phyloP scores from a whole-genome alignment of 2,113 vertebrate species.

The western clawed frog (Xenopus tropicalis) region DNA sequence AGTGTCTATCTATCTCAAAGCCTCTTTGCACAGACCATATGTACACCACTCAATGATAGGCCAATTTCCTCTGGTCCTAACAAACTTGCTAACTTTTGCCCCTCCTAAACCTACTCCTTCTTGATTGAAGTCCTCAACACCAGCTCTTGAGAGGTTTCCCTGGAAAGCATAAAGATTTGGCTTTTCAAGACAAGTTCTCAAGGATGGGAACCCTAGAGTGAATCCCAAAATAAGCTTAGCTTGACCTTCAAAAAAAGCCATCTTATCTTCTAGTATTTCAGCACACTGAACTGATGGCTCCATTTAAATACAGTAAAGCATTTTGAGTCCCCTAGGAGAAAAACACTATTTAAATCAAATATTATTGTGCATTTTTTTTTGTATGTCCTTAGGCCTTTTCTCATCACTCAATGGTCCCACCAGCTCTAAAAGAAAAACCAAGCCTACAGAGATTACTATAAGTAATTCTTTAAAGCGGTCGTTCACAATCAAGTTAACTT shows the following conservation, averaged over 20 bases:
- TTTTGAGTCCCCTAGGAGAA: neutral
- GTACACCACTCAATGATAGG: neutral
- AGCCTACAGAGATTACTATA: too few species aligned
- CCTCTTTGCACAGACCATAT: neutral
- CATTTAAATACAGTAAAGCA: neutral
- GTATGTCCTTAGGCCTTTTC: too few species aligned
- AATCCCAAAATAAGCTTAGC: neutral
- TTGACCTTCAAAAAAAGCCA: neutral
- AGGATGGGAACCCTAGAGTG: neutral
- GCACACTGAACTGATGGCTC: neutral
- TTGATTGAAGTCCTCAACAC: neutral
- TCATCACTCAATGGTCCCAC: neutral
- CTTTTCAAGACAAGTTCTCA: too few species aligned
- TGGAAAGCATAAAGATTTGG: too few species aligned
- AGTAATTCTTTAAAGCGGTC: too few species aligned
- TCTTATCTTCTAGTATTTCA: neutral
- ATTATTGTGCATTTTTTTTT: neutral
- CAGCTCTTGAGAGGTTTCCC: neutral
- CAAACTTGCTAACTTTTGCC: neutral
- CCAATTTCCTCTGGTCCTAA: neutral
- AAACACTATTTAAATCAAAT: neutral
- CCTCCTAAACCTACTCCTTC: neutral
- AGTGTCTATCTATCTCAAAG: neutral
- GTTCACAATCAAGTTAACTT: too few species aligned
- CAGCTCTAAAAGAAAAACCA: too few species aligned